A percentile compares a stretch with the other conserved stretches of the same genome.
Conservation (phyloP, 35 echinoderm and acorn worm genomes). For the Acanthaster planci region DNA sequence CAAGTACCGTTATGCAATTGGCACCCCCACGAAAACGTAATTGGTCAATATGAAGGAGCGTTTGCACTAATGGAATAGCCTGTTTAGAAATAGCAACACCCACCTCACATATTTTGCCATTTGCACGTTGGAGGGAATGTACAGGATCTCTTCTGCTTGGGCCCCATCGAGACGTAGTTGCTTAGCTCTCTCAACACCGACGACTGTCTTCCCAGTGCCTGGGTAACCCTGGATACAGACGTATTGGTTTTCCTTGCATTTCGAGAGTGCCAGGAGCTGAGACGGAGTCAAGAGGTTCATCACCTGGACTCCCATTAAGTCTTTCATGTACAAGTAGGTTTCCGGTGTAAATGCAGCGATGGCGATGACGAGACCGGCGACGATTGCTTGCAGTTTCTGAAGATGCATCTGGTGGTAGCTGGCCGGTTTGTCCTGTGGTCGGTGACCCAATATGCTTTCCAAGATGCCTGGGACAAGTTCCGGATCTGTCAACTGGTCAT, state of each 20-base stretch:
- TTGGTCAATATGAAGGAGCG: too few relatives aligned
- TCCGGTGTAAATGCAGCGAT: not conserved
- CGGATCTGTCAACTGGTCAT: not conserved
- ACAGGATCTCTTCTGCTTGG: not conserved
- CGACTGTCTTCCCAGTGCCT: slow-evolving; percentile 6
- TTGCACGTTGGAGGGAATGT: not conserved
- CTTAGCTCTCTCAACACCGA: slow-evolving; percentile 15
- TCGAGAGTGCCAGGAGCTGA: not conserved
- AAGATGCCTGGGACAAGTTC: not conserved
- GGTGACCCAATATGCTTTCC: not conserved
- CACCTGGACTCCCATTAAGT: slow-evolving; percentile 22
- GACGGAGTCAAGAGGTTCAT: slow-evolving; percentile 30
- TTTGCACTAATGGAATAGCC: too few relatives aligned
- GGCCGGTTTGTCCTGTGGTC: not conserved
- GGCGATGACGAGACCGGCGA: not conserved
- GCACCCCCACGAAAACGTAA: too few relatives aligned
- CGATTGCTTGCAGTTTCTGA: not conserved
- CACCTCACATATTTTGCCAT: slow-evolving; percentile 6
- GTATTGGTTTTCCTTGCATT: not conserved
- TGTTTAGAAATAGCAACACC: not conserved
- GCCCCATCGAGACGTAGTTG: slow-evolving; percentile 6
- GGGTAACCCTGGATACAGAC: slow-evolving; percentile 10
- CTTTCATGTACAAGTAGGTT: slow-evolving; percentile 7
- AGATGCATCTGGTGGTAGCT: slow-evolving; percentile 22
- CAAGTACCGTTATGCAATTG: too few relatives aligned